These are phyloP conservation scores for Tiliacea citrago DNA, from an alignment of 2,888 invertebrate species.

Conservation along the genomic window DNA sequence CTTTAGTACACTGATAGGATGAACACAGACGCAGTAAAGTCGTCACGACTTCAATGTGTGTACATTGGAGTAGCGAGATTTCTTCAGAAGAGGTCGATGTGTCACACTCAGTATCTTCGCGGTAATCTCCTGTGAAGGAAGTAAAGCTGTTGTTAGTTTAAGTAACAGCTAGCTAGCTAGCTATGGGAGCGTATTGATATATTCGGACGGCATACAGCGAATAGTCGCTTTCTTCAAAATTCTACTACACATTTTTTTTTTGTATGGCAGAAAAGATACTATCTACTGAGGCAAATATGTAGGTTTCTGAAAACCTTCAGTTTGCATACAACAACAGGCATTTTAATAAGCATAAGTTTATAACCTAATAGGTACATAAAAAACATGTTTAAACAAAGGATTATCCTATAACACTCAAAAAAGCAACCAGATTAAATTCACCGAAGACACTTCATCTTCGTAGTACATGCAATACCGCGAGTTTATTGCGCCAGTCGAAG, in stretches of 20 bases:
- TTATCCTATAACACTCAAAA: slow-evolving; percentile 12
- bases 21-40: neutral
- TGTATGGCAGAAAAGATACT: no score
- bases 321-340: neutral
- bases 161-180: no score
- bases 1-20: neutral
- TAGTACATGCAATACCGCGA: slow-evolving; percentile 51
- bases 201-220: neutral
- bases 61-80: neutral
- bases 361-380: neutral
- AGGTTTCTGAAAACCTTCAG: neutral
- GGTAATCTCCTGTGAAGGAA: neutral
- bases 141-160: neutral
- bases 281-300: neutral
- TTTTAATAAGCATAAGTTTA: no score
- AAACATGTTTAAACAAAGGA: neutral
- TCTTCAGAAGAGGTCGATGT: neutral
- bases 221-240: neutral
- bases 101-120: neutral
- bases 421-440: slow-evolving; percentile 22
- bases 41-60: neutral
- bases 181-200: no score
- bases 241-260: no score
- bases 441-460: slow-evolving; percentile 31
- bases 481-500: slow-evolving; percentile 65